These are phyloP conservation scores for Neoniphon sammara DNA, from an alignment of 2,797 vertebrate genomes.

Conservation along the genomic window DNA sequence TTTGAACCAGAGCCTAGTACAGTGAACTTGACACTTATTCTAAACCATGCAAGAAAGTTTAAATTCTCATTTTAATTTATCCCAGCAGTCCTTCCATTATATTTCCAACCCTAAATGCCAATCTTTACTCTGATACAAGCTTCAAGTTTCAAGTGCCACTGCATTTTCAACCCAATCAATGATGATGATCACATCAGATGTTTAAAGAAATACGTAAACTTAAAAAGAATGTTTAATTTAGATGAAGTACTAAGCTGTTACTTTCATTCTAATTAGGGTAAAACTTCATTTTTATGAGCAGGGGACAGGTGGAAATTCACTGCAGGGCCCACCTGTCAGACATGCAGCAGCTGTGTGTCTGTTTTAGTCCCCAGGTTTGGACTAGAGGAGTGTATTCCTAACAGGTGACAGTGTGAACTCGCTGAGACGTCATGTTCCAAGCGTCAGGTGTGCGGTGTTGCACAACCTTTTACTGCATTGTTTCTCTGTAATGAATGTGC, in stretches of 20 bases:
- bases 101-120: background rate
- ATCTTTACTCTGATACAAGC: no score
- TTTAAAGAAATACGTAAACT: background rate
- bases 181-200: no score
- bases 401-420: constrained; percentile 72
- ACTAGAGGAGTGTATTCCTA: constrained; percentile 51
- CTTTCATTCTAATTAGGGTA: constrained; percentile 29
- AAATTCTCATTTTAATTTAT: constrained; percentile 5
- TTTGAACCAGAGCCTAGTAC: no score
- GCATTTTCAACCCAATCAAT: no score
- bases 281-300: constrained; percentile 42
- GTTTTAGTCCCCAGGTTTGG: constrained; percentile 55
- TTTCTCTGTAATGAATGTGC: constrained; percentile 41
- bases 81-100: background rate
- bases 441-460: constrained; percentile 58
- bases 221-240: constrained; percentile 10
- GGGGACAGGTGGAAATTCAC: constrained; percentile 55
- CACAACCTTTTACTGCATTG: constrained; percentile 54
- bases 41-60: background rate
- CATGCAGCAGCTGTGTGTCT: constrained; percentile 66
- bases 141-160: no score
- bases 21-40: no score
- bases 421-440: constrained; percentile 52
- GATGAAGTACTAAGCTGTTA: background rate
- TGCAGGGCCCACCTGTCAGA: constrained; percentile 61